These are phyloP conservation scores for Rhynchonycteris naso DNA, from an alignment of 2,797 vertebrate species.

Conservation along the genomic window DNA sequence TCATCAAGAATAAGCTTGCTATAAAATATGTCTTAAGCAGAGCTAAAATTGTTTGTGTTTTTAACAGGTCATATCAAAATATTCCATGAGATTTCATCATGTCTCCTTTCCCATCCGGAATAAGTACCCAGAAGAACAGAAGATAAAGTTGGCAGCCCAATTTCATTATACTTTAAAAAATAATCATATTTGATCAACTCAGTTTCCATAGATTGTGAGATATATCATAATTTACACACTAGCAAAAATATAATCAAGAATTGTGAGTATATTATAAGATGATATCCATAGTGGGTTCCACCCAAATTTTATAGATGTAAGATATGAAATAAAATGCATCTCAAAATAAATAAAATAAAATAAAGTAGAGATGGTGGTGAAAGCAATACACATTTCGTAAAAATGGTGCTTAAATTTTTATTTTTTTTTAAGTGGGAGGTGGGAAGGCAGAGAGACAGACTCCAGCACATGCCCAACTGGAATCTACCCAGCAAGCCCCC, in stretches of 20 bases:
- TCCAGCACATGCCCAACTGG: no score
- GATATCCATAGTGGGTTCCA: neutral
- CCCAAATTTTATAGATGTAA: neutral
- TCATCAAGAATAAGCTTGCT: neutral
- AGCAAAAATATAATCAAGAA: neutral
- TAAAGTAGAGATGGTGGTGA: neutral
- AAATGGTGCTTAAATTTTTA: neutral
- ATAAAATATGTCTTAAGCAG: neutral
- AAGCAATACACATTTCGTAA: neutral
- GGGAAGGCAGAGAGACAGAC: no score
- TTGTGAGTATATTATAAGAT: neutral
- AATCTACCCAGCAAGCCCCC: no score
- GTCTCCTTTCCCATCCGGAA: neutral
- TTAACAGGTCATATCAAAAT: slow-evolving; percentile 43
- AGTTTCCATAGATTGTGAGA: neutral
- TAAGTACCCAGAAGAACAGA: neutral
- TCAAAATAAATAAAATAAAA: neutral
- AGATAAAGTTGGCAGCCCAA: neutral
- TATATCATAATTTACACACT: neutral
- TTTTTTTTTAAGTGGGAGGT: neutral
- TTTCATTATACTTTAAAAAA: neutral
- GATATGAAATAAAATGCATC: neutral
- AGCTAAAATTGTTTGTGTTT: neutral
- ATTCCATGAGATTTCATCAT: neutral
- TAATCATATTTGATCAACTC: neutral